phyloP scores from a whole-genome alignment of 2,797 vertebrate genomes.

The Scomberomorus guttatus region DNA sequence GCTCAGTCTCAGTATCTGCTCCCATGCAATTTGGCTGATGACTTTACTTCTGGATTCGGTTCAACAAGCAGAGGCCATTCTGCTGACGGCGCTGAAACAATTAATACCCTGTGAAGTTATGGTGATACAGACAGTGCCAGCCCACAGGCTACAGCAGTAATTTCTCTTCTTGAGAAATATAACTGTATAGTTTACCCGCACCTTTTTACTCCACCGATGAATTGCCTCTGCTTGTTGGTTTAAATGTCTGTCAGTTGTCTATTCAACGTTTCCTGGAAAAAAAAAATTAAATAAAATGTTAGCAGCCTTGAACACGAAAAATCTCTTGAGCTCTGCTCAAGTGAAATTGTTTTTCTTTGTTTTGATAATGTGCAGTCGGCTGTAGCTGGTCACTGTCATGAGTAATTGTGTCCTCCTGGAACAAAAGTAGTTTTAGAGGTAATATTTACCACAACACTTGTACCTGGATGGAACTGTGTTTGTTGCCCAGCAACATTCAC shows the following conservation, averaged over 20 bases:
- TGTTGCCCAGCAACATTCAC: slow-evolving; percentile 66
- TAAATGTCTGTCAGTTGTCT: slow-evolving; percentile 40
- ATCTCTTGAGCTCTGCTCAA: background rate
- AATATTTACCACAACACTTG: slow-evolving; percentile 34
- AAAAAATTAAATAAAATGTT: background rate
- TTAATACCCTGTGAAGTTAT: slow-evolving; percentile 85
- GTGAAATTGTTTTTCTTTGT: background rate
- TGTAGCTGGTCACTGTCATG: slow-evolving; percentile 5
- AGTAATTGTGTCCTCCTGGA: slow-evolving; percentile 21
- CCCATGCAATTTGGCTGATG: slow-evolving; percentile 84
- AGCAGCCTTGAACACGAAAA: slow-evolving; percentile 4
- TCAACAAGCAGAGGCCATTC: slow-evolving; percentile 82
- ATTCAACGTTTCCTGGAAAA: slow-evolving; percentile 8
- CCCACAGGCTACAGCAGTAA: slow-evolving; percentile 43
- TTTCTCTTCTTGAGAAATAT: slow-evolving; percentile 57
- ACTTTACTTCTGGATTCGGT: slow-evolving; percentile 81
- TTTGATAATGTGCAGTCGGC: slow-evolving; percentile 15
- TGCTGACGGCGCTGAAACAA: slow-evolving; percentile 85
- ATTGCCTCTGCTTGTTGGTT: slow-evolving; percentile 51
- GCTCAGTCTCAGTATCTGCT: slow-evolving; percentile 60
- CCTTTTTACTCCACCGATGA: slow-evolving; percentile 47
- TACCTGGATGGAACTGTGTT: slow-evolving; percentile 19
- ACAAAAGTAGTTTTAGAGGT: slow-evolving; percentile 29
- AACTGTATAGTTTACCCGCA: slow-evolving; percentile 50
- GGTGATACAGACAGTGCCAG: slow-evolving; percentile 74